A percentile compares a stretch with the other conserved stretches of the same genome.
Evolutionary conservation across 2,888 invertebrate genomes (phyloP).

Genomic region (Lacanobia wlatinum): DNA sequence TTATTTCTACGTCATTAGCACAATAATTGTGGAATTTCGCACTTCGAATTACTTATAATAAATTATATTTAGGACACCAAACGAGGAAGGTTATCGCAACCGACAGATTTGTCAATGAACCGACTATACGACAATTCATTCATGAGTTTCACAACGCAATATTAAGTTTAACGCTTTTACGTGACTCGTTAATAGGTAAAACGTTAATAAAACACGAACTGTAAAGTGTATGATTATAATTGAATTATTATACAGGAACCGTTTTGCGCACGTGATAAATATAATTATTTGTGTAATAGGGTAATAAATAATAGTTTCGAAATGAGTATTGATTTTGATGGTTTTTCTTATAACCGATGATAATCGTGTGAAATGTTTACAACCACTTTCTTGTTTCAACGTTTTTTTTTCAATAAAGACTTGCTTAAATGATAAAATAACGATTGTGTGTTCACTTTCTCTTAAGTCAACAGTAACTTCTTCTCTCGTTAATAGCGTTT

Average conservation of each 20-base stretch:
- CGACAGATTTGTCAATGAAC: slow-evolving; percentile 68
- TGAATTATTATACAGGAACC: slow-evolving; percentile 48
- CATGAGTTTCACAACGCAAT: slow-evolving; percentile 59
- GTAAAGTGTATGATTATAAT: slow-evolving; percentile 28
- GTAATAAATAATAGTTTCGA: slow-evolving; percentile 23
- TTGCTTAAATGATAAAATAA: slow-evolving; percentile 11
- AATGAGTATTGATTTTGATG: slow-evolving; percentile 18
- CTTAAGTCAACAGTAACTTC: slow-evolving; percentile 10
- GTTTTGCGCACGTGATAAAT: slow-evolving; percentile 22
- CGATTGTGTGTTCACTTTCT: slow-evolving; percentile 32
- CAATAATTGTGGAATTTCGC: slow-evolving; percentile 20
- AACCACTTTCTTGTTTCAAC: slow-evolving; percentile 21
- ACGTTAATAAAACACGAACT: slow-evolving; percentile 41
- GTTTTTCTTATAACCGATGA: slow-evolving; percentile 9
- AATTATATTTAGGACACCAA: slow-evolving; percentile 44
- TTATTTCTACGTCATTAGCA: slow-evolving; percentile 3
- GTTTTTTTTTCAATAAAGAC: slow-evolving; percentile 18
- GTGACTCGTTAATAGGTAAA: slow-evolving; percentile 54
- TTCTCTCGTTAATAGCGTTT: slow-evolving; percentile 20
- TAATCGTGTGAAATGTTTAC: neutral
- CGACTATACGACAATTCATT: slow-evolving; percentile 62
- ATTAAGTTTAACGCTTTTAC: slow-evolving; percentile 51
- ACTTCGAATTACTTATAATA: slow-evolving; percentile 7
- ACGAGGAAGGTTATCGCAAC: slow-evolving; percentile 64
- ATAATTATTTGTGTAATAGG: slow-evolving; percentile 15